These are phyloP conservation scores for Nezara viridula DNA, from an alignment of 2,888 invertebrate species.

Conservation along the genomic window DNA sequence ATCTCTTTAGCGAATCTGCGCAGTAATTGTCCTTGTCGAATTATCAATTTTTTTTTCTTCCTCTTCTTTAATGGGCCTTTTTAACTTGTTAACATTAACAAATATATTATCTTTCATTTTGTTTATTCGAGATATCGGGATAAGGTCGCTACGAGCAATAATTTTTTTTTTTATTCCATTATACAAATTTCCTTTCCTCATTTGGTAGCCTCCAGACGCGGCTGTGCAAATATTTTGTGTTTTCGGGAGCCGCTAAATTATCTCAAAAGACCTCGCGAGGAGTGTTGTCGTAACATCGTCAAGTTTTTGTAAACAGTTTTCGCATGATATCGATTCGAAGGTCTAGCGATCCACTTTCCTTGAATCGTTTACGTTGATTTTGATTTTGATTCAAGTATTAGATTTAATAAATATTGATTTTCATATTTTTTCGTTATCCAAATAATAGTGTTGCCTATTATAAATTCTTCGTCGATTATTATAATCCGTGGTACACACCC, in stretches of 20 bases:
- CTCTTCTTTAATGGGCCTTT: background rate
- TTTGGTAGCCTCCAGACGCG: constrained; percentile 9
- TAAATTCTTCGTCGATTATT: too few relatives aligned
- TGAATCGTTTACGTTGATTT: background rate
- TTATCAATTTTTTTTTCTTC: background rate
- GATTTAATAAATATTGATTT: too few relatives aligned
- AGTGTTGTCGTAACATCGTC: background rate
- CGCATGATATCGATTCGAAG: background rate
- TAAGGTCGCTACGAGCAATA: background rate
- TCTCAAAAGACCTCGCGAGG: background rate
- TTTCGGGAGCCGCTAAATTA: constrained; percentile 6
- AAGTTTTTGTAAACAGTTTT: background rate
- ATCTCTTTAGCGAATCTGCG: constrained; percentile 1
- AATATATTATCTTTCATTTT: background rate
- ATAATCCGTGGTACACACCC: too few relatives aligned
- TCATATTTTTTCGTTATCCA: too few relatives aligned
- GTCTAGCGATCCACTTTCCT: background rate
- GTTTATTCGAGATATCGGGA: constrained; percentile 11
- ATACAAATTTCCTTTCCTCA: background rate
- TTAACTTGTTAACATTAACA: background rate
- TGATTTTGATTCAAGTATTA: too few relatives aligned
- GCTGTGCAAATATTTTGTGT: constrained; percentile 15
- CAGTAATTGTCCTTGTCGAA: background rate
- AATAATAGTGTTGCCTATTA: too few relatives aligned
- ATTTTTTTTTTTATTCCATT: background rate